Base-by-base conservation (phyloP, 2,113 vertebrate genomes). In the Boulengeromyrus knoepffleri region DNA sequence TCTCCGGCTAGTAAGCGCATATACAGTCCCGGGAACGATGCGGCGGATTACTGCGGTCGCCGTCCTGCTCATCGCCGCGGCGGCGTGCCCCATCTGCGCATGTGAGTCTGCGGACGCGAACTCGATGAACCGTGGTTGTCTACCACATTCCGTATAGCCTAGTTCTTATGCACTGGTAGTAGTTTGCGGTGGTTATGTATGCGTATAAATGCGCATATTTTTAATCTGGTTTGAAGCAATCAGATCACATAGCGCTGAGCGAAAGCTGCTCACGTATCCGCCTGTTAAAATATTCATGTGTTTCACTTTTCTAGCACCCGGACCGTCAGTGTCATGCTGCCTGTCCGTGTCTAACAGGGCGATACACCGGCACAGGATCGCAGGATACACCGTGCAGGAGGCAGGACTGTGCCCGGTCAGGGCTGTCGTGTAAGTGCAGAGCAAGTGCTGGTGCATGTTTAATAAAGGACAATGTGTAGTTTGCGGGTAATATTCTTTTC, bases 401-500 rank as follows among this genome's bases (percentile, higher is more conserved):
- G 84, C 42, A 46, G 21, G 6, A 5, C 46, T 85, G 8, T 85
- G 84, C 24, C 84, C 84, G 21, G 24, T 85, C 9, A n/a, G n/a
- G 21, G 84, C 84, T n/a, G 84, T 85, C 84, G 17, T 85, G 84
- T 85, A 47, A 85, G 84, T 85, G n/a, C 42, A 77, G n/a, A 66
- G n/a, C 7, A n/a, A 62, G 24, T 66, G 58, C 58, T 66, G n/a
- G 12, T 70, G 21, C 21, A 27, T 66, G 58, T 66, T 24, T 66
- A 66, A 7, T 27, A 10, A 9, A 66, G 58, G 6, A 66, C n/a
- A 66, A 66, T 10, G 9, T 66, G 15, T 53, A 62, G 6, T 62
- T 62, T 24, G 56, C 56, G 56, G 56, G 21, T 62, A n/a, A 62
- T 62, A 62, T n/a, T n/a, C 53, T 58, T 62, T n/a, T n/a, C 21